Evolutionary conservation across 2,888 invertebrate genomes (phyloP).

Genomic region (Morpho achilles): DNA sequence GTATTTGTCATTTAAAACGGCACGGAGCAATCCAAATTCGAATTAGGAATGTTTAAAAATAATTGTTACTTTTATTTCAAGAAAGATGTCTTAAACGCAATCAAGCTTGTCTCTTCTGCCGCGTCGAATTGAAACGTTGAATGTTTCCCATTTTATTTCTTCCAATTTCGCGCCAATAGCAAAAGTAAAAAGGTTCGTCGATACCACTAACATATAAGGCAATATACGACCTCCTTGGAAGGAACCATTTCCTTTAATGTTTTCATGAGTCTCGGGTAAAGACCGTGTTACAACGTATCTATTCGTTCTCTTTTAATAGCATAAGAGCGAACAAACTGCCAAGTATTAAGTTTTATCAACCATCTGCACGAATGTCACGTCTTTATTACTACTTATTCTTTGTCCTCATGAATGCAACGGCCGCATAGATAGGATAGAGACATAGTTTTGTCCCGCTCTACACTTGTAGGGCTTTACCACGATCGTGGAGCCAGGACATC

Average conservation of each 20-base stretch:
- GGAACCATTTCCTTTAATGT: constrained; percentile 70
- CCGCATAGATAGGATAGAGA: constrained; percentile 39
- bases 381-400: constrained; percentile 77
- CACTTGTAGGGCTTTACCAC: constrained; percentile 36
- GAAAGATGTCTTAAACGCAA: constrained; percentile 53
- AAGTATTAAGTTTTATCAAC: constrained; percentile 75
- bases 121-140: constrained; percentile 71
- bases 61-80: constrained; percentile 49
- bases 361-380: constrained; percentile 77
- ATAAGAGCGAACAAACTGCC: constrained; percentile 65
- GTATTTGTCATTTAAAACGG: constrained; percentile 56
- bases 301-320: constrained; percentile 70
- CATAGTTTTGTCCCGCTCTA: constrained; percentile 42
- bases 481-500: constrained; percentile 51
- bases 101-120: constrained; percentile 43
- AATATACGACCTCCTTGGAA: constrained; percentile 59
- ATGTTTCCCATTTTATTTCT: constrained; percentile 70
- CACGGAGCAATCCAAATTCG: constrained; percentile 50
- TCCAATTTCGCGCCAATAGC: constrained; percentile 66
- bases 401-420: constrained; percentile 70
- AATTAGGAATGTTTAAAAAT: constrained; percentile 57
- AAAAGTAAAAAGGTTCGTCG: constrained; percentile 61
- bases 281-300: constrained; percentile 72
- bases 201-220: constrained; percentile 62
- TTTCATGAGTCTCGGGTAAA: constrained; percentile 70